Percentiles rank a stretch among this genome's conserved stretches.
Evolutionary conservation across 1,140 invertebrate genomes (phyloP).

Genomic region (Lasioglossum baleicum): DNA sequence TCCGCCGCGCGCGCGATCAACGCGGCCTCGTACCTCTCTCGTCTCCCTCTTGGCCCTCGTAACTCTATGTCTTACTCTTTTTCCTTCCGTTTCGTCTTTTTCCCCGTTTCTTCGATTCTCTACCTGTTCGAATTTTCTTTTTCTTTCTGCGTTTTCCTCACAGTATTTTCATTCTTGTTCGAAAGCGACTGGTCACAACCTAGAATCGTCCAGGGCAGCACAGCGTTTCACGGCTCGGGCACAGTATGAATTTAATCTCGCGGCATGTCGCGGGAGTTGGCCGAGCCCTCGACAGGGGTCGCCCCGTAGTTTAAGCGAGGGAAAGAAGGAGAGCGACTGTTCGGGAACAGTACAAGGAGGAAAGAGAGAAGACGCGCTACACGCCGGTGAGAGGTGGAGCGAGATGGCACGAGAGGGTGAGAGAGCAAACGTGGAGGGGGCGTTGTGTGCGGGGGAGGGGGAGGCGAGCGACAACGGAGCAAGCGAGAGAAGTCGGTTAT

Average conservation of each 20-base stretch:
- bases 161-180: constrained; percentile 11
- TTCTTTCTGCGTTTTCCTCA: neutral
- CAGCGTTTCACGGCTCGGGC: constrained; percentile 25
- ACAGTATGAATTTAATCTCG: constrained; percentile 76
- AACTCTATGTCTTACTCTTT: constrained; percentile 55
- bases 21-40: constrained; percentile 25
- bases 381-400: constrained; percentile 56
- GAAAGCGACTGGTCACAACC: neutral
- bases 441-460: constrained; percentile 54
- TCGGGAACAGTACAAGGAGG: constrained; percentile 6
- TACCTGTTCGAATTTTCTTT: neutral
- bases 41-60: constrained; percentile 51
- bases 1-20: constrained; percentile 4
- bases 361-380: constrained; percentile 26
- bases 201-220: constrained; percentile 1
- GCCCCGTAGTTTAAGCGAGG: constrained; percentile 58
- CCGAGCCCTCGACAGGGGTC: constrained; percentile 74
- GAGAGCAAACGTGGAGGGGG: constrained; percentile 56
- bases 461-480: constrained; percentile 50
- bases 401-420: constrained; percentile 53
- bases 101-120: constrained; percentile 5
- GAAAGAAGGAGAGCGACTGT: constrained; percentile 42
- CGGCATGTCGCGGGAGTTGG: constrained; percentile 75
- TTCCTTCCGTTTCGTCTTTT: constrained; percentile 43
- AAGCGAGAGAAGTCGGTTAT: constrained; percentile 67